These are phyloP conservation scores for Heliangelus exortis DNA, from an alignment of 2,797 vertebrate genomes.

Conservation along the genomic window DNA sequence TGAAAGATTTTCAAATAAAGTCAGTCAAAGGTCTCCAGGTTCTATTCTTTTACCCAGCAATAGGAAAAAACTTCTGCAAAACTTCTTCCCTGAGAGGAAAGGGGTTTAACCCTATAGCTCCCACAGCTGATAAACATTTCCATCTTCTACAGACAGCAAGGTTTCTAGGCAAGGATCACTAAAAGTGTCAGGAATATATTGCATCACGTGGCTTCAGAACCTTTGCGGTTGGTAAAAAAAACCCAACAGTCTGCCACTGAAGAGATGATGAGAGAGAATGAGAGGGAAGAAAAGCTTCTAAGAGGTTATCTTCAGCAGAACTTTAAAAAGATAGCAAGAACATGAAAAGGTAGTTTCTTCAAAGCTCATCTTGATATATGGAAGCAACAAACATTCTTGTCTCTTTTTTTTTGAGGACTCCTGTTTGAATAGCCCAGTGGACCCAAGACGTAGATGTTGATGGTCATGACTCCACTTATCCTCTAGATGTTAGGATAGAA, in stretches of 20 bases:
- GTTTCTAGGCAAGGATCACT: background rate
- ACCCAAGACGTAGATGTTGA: background rate
- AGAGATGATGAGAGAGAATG: background rate
- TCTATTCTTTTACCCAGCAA: background rate
- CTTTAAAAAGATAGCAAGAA: background rate
- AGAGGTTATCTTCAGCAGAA: background rate
- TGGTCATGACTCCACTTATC: background rate
- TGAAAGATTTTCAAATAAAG: background rate
- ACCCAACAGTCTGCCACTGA: background rate
- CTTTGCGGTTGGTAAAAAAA: background rate
- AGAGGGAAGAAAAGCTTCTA: background rate
- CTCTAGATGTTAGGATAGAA: background rate
- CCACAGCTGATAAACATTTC: constrained; percentile 1
- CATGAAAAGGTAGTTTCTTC: background rate
- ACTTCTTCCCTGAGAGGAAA: background rate
- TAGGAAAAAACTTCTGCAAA: constrained; percentile 22
- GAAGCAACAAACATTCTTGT: background rate
- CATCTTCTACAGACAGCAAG: background rate
- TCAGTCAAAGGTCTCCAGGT: background rate
- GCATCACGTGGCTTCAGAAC: background rate
- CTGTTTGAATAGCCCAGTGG: background rate
- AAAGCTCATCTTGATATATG: background rate
- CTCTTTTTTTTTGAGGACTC: background rate
- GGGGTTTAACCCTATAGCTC: background rate
- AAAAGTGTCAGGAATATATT: background rate